Conservation (phyloP, 2,797 vertebrate genomes). For the Sebastes baramenuke region DNA sequence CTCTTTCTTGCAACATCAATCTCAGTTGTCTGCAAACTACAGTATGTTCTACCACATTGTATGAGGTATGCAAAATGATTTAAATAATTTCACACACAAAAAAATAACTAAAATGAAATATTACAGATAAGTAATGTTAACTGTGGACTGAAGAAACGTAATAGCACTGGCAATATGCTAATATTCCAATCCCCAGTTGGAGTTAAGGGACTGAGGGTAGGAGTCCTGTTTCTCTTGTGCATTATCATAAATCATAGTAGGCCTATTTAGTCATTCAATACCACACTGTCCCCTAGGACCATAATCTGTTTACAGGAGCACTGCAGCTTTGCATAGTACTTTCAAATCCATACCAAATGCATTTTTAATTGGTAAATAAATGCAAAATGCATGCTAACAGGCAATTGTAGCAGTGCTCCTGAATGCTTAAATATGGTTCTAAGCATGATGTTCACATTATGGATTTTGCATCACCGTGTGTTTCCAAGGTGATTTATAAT, state of each 20-base stretch:
- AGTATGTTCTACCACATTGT: neutral
- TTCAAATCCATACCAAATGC: constrained; percentile 86
- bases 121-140: constrained; percentile 34
- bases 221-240: constrained; percentile 74
- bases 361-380: constrained; percentile 86
- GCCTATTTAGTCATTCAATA: constrained; percentile 86
- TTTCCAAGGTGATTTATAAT: constrained; percentile 84
- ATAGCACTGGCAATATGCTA: constrained; percentile 58
- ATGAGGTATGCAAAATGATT: constrained; percentile 11
- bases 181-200: constrained; percentile 67
- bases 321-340: constrained; percentile 81
- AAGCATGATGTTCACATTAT: constrained; percentile 82
- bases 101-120: constrained; percentile 23
- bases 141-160: constrained; percentile 47
- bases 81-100: constrained; percentile 21
- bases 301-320: constrained; percentile 83
- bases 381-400: constrained; percentile 83
- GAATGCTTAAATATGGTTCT: constrained; percentile 82
- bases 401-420: constrained; percentile 75
- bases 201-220: constrained; percentile 67
- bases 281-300: constrained; percentile 80
- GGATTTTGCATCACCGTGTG: constrained; percentile 79
- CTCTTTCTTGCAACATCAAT: constrained; percentile 3
- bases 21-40: constrained; percentile 12
- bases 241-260: constrained; percentile 87